A percentile compares a stretch with the other conserved stretches of the same genome.
Evolutionary conservation across 2,113 vertebrate genomes (phyloP).

Genomic region (Xenus cinereus): DNA sequence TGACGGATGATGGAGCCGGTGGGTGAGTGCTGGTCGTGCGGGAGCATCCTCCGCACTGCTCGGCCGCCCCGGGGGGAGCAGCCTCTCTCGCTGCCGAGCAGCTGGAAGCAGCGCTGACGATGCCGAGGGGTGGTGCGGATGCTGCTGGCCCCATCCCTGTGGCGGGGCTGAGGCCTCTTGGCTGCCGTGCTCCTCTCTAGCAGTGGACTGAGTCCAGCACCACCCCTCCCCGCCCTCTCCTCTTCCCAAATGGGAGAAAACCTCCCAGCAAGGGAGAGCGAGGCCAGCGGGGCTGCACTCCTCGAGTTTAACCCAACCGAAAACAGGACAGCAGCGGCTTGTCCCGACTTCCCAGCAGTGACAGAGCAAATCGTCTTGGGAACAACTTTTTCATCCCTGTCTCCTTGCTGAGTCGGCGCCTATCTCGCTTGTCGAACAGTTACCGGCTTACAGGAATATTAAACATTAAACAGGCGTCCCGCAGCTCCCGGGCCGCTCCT

Average conservation of each 20-base stretch:
- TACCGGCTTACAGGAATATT: slow-evolving; percentile 40
- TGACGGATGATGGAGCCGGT: background rate
- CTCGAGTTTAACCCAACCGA: background rate
- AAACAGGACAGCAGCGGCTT: background rate
- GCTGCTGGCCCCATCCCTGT: fast-evolving
- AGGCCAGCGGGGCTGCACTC: background rate
- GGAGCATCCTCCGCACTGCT: background rate
- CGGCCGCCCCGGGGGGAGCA: fast-evolving
- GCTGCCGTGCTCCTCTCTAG: background rate
- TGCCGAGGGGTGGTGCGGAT: background rate
- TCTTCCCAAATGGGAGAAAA: slow-evolving; percentile 4
- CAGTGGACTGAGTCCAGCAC: slow-evolving; percentile 23
- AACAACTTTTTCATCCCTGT: background rate
- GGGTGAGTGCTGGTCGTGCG: fast-evolving
- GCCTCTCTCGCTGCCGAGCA: background rate
- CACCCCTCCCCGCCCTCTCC: background rate
- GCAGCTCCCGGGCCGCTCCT: background rate
- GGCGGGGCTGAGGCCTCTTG: slow-evolving; percentile 5
- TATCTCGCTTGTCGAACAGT: slow-evolving; percentile 9
- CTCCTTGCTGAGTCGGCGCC: slow-evolving; percentile 26
- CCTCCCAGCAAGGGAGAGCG: background rate
- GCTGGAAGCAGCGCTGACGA: background rate
- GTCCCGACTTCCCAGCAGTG: background rate
- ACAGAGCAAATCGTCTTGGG: background rate
- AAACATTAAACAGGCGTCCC: slow-evolving; percentile 21